phyloP scores from a whole-genome alignment of 2,797 vertebrate genomes.

The Eutrigla gurnardus region DNA sequence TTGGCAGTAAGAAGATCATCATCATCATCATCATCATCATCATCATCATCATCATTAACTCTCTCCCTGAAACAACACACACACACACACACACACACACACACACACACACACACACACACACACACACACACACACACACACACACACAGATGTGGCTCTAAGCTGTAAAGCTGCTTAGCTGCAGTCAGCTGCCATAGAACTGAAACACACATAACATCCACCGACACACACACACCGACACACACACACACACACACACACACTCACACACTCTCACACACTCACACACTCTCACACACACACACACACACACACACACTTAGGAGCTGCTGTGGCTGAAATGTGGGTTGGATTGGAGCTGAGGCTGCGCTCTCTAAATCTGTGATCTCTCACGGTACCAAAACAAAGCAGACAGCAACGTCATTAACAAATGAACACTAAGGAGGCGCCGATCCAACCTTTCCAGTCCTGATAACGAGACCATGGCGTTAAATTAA shows the following conservation, averaged over 20 bases:
- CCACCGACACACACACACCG: background rate
- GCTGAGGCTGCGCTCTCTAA: conserved; percentile 9
- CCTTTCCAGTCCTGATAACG: no score
- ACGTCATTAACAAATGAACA: conserved; percentile 29
- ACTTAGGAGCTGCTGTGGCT: background rate
- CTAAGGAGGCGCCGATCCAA: no score
- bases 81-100: conserved; percentile 21
- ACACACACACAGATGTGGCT: conserved; percentile 31
- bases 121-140: conserved; percentile 35
- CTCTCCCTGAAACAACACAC: conserved; percentile 6
- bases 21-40: background rate
- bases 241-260: no score
- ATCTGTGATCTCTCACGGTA: conserved; percentile 5
- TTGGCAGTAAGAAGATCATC: background rate
- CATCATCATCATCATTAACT: conserved; percentile 1
- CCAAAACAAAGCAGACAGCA: conserved; percentile 19
- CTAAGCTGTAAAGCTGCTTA: conserved; percentile 80
- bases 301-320: background rate
- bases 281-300: no score
- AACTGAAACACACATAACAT: conserved; percentile 19
- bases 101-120: conserved; percentile 14
- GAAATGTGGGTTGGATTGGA: conserved; percentile 2
- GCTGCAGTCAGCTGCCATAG: conserved; percentile 40
- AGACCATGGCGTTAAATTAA: no score
- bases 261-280: no score